These are phyloP conservation scores for Eriocheir sinensis DNA, from an alignment of 1,140 invertebrate species.

Conservation along the genomic window DNA sequence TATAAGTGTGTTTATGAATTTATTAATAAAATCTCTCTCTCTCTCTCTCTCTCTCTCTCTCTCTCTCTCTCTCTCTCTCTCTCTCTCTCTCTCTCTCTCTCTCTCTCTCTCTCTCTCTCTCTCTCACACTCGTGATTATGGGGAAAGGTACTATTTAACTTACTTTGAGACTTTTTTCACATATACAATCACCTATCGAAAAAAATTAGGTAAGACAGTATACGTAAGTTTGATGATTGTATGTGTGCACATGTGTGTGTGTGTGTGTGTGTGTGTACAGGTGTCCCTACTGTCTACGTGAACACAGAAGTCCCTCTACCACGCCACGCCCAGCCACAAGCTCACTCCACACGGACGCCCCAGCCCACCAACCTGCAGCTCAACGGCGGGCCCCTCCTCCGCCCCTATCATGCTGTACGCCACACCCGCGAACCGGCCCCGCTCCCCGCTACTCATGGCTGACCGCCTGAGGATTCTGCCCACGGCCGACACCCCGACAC, in stretches of 20 bases:
- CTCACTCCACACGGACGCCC: too few species aligned
- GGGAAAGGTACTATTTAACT: too few species aligned
- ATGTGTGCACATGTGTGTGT: too few species aligned
- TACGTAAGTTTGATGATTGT: too few species aligned
- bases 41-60: background rate
- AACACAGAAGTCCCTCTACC: background rate
- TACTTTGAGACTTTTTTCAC: too few species aligned
- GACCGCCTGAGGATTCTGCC: background rate
- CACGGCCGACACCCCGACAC: background rate
- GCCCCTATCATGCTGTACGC: background rate
- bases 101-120: background rate
- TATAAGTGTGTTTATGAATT: too few species aligned
- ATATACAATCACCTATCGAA: too few species aligned
- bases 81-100: background rate
- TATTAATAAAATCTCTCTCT: too few species aligned
- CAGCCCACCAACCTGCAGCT: background rate
- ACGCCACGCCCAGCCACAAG: background rate
- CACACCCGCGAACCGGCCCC: background rate
- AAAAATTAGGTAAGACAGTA: too few species aligned
- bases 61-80: background rate
- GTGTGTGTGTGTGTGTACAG: background rate
- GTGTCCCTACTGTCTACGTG: background rate
- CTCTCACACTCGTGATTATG: background rate
- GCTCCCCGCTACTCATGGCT: background rate
- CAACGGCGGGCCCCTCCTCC: background rate